These are phyloP conservation scores for Ormyrus labotus DNA, from an alignment of 2,888 invertebrate species.

Conservation along the genomic window DNA sequence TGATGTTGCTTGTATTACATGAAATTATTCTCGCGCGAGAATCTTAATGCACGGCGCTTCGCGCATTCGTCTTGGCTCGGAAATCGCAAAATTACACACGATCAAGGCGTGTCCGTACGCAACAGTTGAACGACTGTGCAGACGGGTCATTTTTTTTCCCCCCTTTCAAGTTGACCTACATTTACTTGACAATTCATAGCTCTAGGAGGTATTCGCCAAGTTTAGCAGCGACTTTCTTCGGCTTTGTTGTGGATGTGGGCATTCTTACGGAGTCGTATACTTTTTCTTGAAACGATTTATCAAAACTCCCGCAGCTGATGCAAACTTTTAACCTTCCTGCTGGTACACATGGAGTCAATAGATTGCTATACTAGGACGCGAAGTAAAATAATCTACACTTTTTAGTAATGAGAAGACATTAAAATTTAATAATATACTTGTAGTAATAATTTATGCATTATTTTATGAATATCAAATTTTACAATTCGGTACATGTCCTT, in stretches of 20 bases:
- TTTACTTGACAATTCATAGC: conserved; percentile 41
- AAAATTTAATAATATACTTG: too few relatives aligned
- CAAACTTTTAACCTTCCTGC: too few relatives aligned
- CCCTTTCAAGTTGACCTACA: conserved; percentile 20
- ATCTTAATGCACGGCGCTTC: conserved; percentile 34
- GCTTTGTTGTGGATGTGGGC: neutral
- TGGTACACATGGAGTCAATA: too few relatives aligned
- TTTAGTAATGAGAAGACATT: too few relatives aligned
- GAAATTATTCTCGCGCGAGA: conserved; percentile 39
- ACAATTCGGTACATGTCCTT: too few relatives aligned
- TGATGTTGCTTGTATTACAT: conserved; percentile 26
- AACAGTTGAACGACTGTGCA: conserved; percentile 7
- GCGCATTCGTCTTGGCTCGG: conserved; percentile 30
- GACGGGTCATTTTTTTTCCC: conserved; percentile 15
- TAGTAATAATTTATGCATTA: too few relatives aligned
- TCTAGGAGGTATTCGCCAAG: conserved; percentile 13
- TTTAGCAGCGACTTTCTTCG: neutral
- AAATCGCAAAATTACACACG: conserved; percentile 30
- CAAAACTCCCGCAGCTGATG: too few relatives aligned
- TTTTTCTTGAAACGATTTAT: too few relatives aligned
- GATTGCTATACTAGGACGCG: too few relatives aligned
- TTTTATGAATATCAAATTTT: too few relatives aligned
- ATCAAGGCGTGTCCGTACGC: conserved; percentile 37
- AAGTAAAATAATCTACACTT: too few relatives aligned
- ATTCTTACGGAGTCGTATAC: neutral